Conservation (phyloP, 2,888 invertebrate species). For the Himalopsyche kuldschensis region DNA sequence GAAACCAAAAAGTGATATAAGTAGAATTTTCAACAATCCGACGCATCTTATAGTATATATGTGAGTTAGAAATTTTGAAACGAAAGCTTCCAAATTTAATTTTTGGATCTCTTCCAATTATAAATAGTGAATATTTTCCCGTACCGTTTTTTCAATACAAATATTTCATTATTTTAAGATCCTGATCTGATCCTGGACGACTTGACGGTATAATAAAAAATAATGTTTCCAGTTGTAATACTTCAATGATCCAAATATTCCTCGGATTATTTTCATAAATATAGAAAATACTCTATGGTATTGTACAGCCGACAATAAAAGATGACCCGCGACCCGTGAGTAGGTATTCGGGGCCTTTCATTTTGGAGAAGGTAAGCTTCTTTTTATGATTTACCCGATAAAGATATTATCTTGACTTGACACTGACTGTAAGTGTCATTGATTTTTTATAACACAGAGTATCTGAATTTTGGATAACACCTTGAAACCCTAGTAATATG, state of each 20-base stretch:
- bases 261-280: slow-evolving; percentile 6
- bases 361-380: neutral
- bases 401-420: neutral
- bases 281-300: neutral
- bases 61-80: too few species aligned
- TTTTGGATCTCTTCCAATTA: too few species aligned
- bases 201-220: neutral
- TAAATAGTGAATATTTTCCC: too few species aligned
- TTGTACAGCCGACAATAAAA: neutral
- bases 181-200: neutral
- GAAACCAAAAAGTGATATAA: too few species aligned
- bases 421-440: neutral
- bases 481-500: neutral
- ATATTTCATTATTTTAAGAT: too few species aligned
- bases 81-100: too few species aligned
- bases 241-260: neutral
- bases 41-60: too few species aligned
- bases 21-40: too few species aligned
- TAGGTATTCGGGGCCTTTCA: neutral
- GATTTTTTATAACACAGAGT: neutral
- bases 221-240: neutral
- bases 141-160: too few species aligned
- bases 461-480: neutral
- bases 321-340: neutral
- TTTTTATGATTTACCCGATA: neutral